These are phyloP conservation scores for Polydrusus cervinus DNA, from an alignment of 2,888 invertebrate species.

Conservation along the genomic window DNA sequence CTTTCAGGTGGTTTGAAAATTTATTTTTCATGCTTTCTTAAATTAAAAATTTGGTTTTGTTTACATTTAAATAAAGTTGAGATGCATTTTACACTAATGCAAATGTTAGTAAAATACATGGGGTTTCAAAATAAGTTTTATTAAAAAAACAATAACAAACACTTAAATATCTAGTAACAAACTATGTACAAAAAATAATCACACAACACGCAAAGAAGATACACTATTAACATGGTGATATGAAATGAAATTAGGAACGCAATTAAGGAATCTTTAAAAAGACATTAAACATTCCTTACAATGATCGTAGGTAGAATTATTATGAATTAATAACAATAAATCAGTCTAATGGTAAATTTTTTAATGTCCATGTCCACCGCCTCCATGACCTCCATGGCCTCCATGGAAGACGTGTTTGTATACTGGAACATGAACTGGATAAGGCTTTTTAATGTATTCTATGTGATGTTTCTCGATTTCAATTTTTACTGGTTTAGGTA, in stretches of 20 bases:
- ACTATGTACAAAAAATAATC: conserved; percentile 45
- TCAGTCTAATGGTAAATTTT: conserved; percentile 3
- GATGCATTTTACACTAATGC: too few relatives aligned
- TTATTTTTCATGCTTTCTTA: too few relatives aligned
- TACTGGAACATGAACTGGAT: conserved; percentile 83
- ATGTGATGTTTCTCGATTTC: conserved; percentile 84
- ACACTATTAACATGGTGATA: conserved; percentile 33
- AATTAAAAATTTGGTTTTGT: too few relatives aligned
- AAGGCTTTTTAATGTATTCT: conserved; percentile 78
- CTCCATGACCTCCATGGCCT: conserved; percentile 57
- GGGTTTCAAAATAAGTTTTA: conserved; percentile 22
- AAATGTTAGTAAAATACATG: background rate
- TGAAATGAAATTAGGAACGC: conserved; percentile 13
- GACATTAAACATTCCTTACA: conserved; percentile 27
- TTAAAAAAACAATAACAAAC: conserved; percentile 38
- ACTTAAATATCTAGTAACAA: conserved; percentile 54
- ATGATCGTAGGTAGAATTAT: conserved; percentile 23
- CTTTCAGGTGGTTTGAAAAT: too few relatives aligned
- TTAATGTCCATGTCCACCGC: conserved; percentile 30
- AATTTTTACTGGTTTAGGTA: conserved; percentile 84
- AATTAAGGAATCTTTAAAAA: background rate
- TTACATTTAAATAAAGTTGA: too few relatives aligned
- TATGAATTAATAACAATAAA: conserved; percentile 27
- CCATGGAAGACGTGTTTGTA: conserved; percentile 83
- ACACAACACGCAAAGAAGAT: conserved; percentile 45